These are phyloP conservation scores for Aphis gossypii DNA, from an alignment of 1,140 invertebrate species.

Conservation along the genomic window DNA sequence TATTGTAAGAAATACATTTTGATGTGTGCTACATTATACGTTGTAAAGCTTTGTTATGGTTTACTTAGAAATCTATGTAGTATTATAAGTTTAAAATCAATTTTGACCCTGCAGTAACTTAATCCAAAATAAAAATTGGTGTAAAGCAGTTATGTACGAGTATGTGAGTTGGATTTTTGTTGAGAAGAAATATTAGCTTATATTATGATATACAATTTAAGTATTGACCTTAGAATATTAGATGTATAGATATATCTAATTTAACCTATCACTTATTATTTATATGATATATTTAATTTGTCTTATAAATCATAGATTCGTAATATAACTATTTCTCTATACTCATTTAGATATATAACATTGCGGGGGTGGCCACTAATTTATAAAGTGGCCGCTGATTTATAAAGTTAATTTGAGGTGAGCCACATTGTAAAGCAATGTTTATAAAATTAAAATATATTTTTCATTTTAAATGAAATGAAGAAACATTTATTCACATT, in stretches of 20 bases:
- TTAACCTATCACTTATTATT: background rate
- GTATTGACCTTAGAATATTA: too few relatives aligned
- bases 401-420: too few relatives aligned
- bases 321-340: background rate
- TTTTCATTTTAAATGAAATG: too few relatives aligned
- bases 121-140: background rate
- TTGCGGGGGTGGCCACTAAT: too few relatives aligned
- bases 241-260: too few relatives aligned
- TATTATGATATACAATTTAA: background rate
- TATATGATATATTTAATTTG: background rate
- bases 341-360: too few relatives aligned
- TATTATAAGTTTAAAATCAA: background rate
- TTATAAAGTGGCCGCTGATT: too few relatives aligned
- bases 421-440: too few relatives aligned
- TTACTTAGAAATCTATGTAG: background rate
- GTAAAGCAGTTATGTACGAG: too few relatives aligned
- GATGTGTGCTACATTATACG: background rate
- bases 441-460: too few relatives aligned
- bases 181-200: background rate
- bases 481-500: too few relatives aligned
- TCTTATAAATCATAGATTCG: background rate
- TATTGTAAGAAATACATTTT: background rate
- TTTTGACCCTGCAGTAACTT: background rate
- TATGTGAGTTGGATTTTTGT: too few relatives aligned
- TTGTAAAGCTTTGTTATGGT: background rate